Evolutionary conservation across 2,113 vertebrate species (phyloP).

Genomic region (Lepus timidus): DNA sequence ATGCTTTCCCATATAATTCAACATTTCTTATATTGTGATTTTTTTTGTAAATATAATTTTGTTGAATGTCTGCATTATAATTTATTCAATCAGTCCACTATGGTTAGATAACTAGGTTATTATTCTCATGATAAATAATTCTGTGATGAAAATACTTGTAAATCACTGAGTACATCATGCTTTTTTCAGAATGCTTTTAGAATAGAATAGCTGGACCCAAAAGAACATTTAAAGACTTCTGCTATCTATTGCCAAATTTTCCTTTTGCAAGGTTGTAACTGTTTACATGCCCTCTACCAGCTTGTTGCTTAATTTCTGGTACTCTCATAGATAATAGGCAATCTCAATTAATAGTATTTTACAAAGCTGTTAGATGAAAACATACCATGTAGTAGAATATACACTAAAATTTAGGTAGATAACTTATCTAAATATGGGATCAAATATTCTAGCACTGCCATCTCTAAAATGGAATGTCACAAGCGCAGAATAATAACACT

Average conservation of each 20-base stretch:
- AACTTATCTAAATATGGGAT: not conserved
- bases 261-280: not conserved
- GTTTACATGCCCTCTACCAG: not conserved
- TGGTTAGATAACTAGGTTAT: not conserved
- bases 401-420: not conserved
- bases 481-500: not conserved
- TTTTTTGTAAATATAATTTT: constrained; percentile 43
- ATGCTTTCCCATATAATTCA: not conserved
- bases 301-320: not conserved
- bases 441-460: not conserved
- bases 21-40: constrained; percentile 23
- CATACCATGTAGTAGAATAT: not conserved
- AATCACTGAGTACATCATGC: not conserved
- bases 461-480: not conserved
- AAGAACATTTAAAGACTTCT: not conserved
- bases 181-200: constrained; percentile 42
- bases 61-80: not conserved
- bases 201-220: not conserved
- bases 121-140: constrained; percentile 41
- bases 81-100: not conserved
- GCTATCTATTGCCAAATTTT: not conserved
- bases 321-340: not conserved
- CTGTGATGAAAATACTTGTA: not conserved
- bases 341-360: constrained; percentile 30
- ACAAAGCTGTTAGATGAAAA: constrained; percentile 24